Percentiles rank a stretch among this genome's conserved stretches.
These are phyloP conservation scores for Podotricha telesiphe DNA, from an alignment of 2,888 invertebrate genomes.

Conservation along the genomic window DNA sequence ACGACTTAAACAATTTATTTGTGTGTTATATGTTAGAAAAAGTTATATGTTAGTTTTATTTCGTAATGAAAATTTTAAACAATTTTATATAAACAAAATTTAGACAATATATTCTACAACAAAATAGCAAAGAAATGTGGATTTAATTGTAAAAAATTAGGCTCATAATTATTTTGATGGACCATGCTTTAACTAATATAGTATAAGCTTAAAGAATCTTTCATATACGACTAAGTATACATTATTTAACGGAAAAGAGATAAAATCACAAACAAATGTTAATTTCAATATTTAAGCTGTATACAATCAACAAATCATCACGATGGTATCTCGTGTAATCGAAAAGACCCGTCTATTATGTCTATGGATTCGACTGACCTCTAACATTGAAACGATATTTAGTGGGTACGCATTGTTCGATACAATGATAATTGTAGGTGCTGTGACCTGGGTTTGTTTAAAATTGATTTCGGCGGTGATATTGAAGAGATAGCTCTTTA, in stretches of 20 bases:
- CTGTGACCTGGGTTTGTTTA: conserved; percentile 80
- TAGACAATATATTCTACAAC: no score
- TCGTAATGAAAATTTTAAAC: no score
- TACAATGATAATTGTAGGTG: conserved; percentile 79
- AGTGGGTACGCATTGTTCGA: conserved; percentile 71
- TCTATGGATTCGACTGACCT: conserved; percentile 69
- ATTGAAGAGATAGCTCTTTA: conserved; percentile 68
- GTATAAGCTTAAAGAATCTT: neutral
- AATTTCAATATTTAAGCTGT: conserved; percentile 81
- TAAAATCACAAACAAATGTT: conserved; percentile 75
- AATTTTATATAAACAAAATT: no score
- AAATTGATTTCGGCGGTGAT: conserved; percentile 82
- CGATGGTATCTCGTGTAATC: conserved; percentile 76
- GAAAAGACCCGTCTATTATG: conserved; percentile 74
- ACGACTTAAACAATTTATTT: no score
- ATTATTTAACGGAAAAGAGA: conserved; percentile 42
- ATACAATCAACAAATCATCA: conserved; percentile 80
- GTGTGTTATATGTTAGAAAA: no score
- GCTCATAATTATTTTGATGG: neutral
- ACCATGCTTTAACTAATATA: no score
- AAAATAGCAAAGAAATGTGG: no score
- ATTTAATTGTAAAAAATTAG: no score
- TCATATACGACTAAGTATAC: neutral
- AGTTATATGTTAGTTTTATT: no score
- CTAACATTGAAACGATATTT: conserved; percentile 70